Evolutionary conservation across 2,797 vertebrate species (phyloP), one percentile per base, ranked within the genome.

Genomic region (Chlorospingus semifuscus): DNA sequence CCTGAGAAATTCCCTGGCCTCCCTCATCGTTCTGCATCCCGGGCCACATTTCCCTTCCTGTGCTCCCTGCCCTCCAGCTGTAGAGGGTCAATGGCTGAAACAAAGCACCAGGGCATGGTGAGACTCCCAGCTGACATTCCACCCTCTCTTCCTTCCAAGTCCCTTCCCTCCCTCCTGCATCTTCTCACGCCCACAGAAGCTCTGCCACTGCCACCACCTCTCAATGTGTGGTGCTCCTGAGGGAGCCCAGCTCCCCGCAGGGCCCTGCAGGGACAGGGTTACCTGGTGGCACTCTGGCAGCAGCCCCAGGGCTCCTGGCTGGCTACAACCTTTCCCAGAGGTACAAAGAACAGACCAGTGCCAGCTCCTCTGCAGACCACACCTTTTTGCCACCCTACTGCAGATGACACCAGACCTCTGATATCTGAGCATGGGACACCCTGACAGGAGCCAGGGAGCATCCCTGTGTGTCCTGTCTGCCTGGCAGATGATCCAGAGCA

Each of bases 271-370:
- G 66, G 47, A 76, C 22, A 27, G 14, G n/a, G 52, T 3, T 42
- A 17, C 76, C 66, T 32, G 49, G 36, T 24, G 56, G 36, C 24
- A 52, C 32, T 15, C 47, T 22, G 52, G 30, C 46, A 84, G 42
- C 63, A 69, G 46, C 36, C 34, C 27, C 30, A 37, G 41, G 63
- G 63, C 50, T 93, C 44, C 59, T 42, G 1, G 3, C 42, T 36
- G 68, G 24, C 47, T 49, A 7, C 52, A 34, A 42, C 47, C 23
- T 49, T 60, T 71, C 44, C 70, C 12, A 5, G n/a, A 80, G 41
- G 37, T 41, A 71, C 3, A 1, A 59, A 65, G 71, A 39, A 60
- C 15, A 0, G 0, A 47, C 10, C 5, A 8, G 22, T 0, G 0
- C 15, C 1, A 0, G 46, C 56, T 83, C 32, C 76, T 77, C 79